Percentiles rank a stretch among this genome's conserved stretches.
phyloP scores from a whole-genome alignment of 2,797 vertebrate genomes.

The Ctenopoma kingsleyae region DNA sequence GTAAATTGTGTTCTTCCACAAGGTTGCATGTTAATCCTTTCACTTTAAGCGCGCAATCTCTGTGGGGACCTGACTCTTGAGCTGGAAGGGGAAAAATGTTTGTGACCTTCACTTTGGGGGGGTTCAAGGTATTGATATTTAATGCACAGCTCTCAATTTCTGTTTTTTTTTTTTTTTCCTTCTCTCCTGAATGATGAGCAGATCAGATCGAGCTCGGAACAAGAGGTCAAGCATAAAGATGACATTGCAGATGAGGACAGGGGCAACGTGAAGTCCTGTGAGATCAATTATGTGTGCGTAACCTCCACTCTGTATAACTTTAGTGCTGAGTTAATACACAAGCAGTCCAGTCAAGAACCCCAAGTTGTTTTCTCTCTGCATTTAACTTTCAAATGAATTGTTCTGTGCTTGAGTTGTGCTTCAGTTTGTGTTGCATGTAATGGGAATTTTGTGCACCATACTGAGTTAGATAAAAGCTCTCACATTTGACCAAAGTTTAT shows the following conservation, averaged over 20 bases:
- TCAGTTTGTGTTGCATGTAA: constrained; percentile 16
- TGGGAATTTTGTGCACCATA: no score
- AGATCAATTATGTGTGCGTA: constrained; percentile 97
- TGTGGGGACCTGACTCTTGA: constrained; percentile 39
- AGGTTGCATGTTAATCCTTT: constrained; percentile 57
- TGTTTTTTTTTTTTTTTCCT: background rate
- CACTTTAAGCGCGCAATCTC: constrained; percentile 36
- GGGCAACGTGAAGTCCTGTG: constrained; percentile 95
- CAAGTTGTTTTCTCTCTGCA: constrained; percentile 12
- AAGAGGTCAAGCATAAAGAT: constrained; percentile 90
- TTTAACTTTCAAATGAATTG: constrained; percentile 7
- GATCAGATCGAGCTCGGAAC: constrained; percentile 92
- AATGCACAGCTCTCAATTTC: constrained; percentile 23
- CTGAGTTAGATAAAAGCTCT: no score
- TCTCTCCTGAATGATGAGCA: constrained; percentile 60
- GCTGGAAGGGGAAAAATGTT: constrained; percentile 21
- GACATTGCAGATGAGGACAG: constrained; percentile 95
- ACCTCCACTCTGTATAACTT: constrained; percentile 10
- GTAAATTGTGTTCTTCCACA: constrained; percentile 48
- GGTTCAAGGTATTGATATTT: constrained; percentile 42
- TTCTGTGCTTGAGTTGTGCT: background rate
- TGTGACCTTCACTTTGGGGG: constrained; percentile 41
- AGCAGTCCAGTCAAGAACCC: constrained; percentile 1
- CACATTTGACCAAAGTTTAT: no score
- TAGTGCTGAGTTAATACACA: background rate